Percentiles rank a stretch among this genome's conserved stretches.
Evolutionary conservation across 2,113 vertebrate genomes (phyloP).

Genomic region (Ciconia stormi): DNA sequence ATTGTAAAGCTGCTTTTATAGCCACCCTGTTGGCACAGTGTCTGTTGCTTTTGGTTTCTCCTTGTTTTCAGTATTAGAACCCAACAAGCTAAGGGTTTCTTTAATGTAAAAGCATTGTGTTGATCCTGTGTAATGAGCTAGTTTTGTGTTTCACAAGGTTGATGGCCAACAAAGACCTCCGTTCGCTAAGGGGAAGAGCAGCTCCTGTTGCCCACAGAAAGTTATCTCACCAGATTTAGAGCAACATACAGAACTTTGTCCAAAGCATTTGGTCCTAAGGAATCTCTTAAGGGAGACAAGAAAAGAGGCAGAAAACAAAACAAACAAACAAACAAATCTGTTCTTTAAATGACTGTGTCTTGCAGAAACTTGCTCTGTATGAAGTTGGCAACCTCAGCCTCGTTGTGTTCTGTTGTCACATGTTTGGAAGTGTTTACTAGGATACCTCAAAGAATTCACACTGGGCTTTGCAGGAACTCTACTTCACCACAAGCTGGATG

Average conservation of each 20-base stretch:
- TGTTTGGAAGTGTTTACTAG: neutral
- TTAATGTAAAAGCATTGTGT: neutral
- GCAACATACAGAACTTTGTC: neutral
- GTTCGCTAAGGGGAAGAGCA: neutral
- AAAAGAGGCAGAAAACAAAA: neutral
- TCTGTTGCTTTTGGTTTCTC: neutral
- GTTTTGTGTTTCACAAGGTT: neutral
- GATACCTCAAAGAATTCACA: neutral
- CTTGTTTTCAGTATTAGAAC: neutral
- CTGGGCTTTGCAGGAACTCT: neutral
- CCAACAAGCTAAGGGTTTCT: neutral
- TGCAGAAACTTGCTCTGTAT: neutral
- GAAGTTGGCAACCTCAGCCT: neutral
- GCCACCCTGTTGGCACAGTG: neutral
- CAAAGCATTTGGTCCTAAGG: neutral
- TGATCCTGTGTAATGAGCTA: neutral
- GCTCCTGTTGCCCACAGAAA: neutral
- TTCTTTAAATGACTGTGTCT: neutral
- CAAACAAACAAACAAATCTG: neutral
- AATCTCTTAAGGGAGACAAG: neutral
- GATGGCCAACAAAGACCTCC: neutral
- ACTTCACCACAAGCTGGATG: neutral
- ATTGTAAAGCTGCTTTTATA: conserved; percentile 41
- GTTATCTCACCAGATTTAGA: neutral
- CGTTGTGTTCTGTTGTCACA: neutral